Evolutionary conservation across 2,113 vertebrate genomes (phyloP).

Genomic region (Lycaon pictus): DNA sequence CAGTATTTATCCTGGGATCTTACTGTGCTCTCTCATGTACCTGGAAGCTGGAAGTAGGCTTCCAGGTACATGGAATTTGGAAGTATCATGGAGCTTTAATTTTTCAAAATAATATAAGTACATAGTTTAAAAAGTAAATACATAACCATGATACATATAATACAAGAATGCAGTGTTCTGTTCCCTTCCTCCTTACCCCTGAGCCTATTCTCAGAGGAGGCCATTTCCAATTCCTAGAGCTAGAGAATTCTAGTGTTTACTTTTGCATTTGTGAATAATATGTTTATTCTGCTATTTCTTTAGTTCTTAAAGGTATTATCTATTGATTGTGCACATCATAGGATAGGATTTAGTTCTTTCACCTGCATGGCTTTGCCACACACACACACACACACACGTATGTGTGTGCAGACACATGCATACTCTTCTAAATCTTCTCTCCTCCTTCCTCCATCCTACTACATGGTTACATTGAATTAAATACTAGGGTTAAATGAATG

Average conservation of each 20-base stretch:
- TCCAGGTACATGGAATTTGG: not conserved
- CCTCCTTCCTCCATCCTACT: not conserved
- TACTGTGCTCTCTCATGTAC: not conserved
- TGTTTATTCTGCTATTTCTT: not conserved
- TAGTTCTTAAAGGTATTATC: not conserved
- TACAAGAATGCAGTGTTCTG: not conserved
- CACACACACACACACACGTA: too few relatives aligned
- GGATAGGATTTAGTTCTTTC: not conserved
- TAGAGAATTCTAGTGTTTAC: not conserved
- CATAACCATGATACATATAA: not conserved
- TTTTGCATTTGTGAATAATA: not conserved
- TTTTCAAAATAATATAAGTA: not conserved
- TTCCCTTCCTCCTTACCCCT: not conserved
- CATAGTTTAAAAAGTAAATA: not conserved
- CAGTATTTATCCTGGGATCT: not conserved
- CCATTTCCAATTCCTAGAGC: not conserved
- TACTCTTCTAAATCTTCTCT: not conserved
- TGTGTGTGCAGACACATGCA: not conserved
- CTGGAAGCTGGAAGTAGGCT: not conserved
- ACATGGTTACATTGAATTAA: not conserved
- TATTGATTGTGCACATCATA: not conserved
- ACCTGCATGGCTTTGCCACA: not conserved
- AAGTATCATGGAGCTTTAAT: not conserved
- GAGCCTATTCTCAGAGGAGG: not conserved
- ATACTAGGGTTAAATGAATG: not conserved